Base-by-base conservation (phyloP, 1,140 invertebrate species). In the Tribolium madens region DNA sequence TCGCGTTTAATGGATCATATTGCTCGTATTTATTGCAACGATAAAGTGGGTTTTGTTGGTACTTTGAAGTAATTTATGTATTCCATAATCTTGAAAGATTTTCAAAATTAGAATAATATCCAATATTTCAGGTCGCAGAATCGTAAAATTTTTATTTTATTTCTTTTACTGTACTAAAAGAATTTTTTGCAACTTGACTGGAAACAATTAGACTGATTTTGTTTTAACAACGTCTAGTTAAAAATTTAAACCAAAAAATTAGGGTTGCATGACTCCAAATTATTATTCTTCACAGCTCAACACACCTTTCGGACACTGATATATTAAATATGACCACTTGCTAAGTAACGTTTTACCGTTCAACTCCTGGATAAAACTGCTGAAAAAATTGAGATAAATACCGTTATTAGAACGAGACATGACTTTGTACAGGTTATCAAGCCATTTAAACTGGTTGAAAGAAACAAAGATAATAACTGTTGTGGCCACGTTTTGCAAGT, bases 311-410 rank as follows among this genome's bases (percentile, higher is more conserved):
- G 21, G 26, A 64, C 31, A 33, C 14, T 64, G 26, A 64, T 36
- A 64, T 64, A 57, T 57, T 57, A 57, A 57, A 26, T 57, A 64
- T 64, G 57, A 64, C 57, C 21, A 64, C 57, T 33, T 64, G 57
- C 57, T 64, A 33, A 64, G 10, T 33, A 64, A 33, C 26, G 57
- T 21, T 60, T 60, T 60, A 26, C 53, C n/a, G 53, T 60, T 13
- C 15, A 9, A 9, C 1, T 3, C 13, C 12, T 15, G n/a, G n/a
- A n/a, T n/a, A 52, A 15, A 52, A 52, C 4, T 3, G 15, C 14
- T 52, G 21, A 10, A 57, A 57, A 57, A 57, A 26, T 18, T 21
- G 9, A 17, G 52, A 18, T 57, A 18, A 57, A 57, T 17, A 57
- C 52, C 10, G 52, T 57, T 57, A 57, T 57, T 18, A 57, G 52